Evolutionary conservation across 2,113 vertebrate genomes (phyloP).

Genomic region (Australoheros scitulus): DNA sequence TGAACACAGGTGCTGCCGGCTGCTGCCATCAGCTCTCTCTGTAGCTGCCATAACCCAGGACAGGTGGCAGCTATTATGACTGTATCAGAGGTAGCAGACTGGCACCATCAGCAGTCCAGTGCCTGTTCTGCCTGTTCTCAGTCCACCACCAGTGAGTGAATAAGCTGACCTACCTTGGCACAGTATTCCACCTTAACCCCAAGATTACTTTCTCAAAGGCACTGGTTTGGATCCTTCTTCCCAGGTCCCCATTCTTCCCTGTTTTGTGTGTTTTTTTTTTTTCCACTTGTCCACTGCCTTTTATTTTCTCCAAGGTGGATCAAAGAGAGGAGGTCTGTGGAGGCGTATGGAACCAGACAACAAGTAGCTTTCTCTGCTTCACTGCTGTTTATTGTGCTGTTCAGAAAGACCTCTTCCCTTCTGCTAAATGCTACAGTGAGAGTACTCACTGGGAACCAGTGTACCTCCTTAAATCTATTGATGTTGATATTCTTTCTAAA

Average conservation of each 20-base stretch:
- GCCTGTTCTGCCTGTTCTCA: background rate
- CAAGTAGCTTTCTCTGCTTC: constrained; percentile 43
- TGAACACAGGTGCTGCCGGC: constrained; percentile 72
- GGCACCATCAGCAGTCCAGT: constrained; percentile 23
- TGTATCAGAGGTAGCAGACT: constrained; percentile 37
- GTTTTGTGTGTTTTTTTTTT: background rate
- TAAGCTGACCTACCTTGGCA: background rate
- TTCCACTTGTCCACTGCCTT: constrained; percentile 8
- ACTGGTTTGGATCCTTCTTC: constrained; percentile 13
- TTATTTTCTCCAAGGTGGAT: constrained; percentile 62
- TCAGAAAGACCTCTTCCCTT: background rate
- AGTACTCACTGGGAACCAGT: background rate
- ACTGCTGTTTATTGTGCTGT: background rate
- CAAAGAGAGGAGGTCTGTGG: constrained; percentile 53
- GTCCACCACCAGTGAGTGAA: background rate
- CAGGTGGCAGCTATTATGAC: constrained; percentile 64
- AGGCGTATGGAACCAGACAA: constrained; percentile 59
- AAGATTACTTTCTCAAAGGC: constrained; percentile 15
- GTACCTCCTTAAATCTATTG: background rate
- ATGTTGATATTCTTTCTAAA: constrained; percentile 6
- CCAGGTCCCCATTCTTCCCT: constrained; percentile 12
- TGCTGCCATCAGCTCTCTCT: constrained; percentile 30
- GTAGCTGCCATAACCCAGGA: constrained; percentile 17
- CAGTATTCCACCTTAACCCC: background rate
- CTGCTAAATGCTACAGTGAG: background rate